A percentile compares a stretch with the other conserved stretches of the same genome.
These are phyloP conservation scores for Cosmia trapezina DNA, from an alignment of 2,888 invertebrate species.

Conservation along the genomic window DNA sequence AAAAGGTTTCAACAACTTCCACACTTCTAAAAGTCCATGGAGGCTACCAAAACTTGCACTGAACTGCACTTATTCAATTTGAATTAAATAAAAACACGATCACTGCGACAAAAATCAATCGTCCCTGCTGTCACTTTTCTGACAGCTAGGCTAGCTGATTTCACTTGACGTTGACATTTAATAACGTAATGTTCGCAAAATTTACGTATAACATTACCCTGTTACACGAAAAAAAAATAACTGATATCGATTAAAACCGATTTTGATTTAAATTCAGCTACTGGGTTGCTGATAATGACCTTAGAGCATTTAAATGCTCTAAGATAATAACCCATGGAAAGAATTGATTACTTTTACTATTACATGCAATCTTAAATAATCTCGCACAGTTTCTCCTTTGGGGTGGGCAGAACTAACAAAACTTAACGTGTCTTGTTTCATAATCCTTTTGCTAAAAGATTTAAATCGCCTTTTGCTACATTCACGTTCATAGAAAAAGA, in stretches of 20 bases:
- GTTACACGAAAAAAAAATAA: conserved; percentile 42
- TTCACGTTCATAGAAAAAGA: too few species aligned
- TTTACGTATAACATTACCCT: not conserved
- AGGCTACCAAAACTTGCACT: conserved; percentile 39
- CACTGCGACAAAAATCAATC: conserved; percentile 64
- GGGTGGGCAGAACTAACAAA: too few species aligned
- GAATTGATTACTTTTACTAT: too few species aligned
- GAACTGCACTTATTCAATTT: conserved; percentile 34
- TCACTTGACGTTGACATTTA: conserved; percentile 37
- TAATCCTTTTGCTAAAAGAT: too few species aligned
- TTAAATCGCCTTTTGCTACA: too few species aligned
- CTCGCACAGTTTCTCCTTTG: too few species aligned
- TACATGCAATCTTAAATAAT: too few species aligned
- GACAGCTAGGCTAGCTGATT: conserved; percentile 60
- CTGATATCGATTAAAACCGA: too few species aligned
- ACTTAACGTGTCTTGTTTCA: too few species aligned
- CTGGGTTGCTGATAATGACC: not conserved
- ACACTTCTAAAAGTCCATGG: conserved; percentile 63
- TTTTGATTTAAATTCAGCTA: not conserved
- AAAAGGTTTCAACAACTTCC: conserved; percentile 41
- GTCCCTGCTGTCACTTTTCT: conserved; percentile 47
- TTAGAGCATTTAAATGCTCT: too few species aligned
- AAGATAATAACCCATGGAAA: not conserved
- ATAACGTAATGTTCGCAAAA: conserved; percentile 24
- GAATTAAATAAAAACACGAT: conserved; percentile 58